Evolutionary conservation across 2,888 invertebrate genomes (phyloP), one percentile per base, ranked within the genome.

Genomic region (Thymelicus sylvestris): DNA sequence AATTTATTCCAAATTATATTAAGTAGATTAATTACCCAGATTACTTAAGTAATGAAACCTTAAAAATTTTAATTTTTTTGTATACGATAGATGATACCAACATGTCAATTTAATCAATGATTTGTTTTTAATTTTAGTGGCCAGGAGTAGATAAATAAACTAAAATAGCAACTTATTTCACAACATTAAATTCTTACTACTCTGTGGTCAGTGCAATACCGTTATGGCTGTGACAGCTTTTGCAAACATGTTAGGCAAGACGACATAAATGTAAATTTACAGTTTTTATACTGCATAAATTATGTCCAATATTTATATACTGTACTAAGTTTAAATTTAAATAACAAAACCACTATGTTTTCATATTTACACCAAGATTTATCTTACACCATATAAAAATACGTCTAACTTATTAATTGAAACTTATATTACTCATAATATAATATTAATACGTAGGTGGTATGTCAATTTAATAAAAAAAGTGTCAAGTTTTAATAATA

Each of bases 181-280:
- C 63, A 55, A 68, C 63, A 41, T 69, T 64, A 52, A 52, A 52
- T 52, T 52, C 50, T 52, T 52, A 7, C 19, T 1, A 3, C 15
- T 69, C 64, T 50, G 64, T 50, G 69, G 69, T 24, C 69, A 64
- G 69, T 64, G 64, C 64, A 55, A 64, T 69, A 69, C 69, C 69
- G 69, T 69, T 69, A 69, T n/a, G 12, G 59, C 15, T 69, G 64
- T 69, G 64, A 69, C 69, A 63, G 69, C 69, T 69, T 69, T 69
- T 64, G 69, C 64, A 69, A 64, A 69, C 69, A 59, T 69, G 69
- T 69, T 69, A 69, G 64, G 41, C 64, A 59, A 64, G 64, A 64
- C 48, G 57, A 69, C 59, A 59, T 59, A 59, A 64, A 64, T 64
- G 64, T 64, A 50, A 57, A 59, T 69, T 50, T 69, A 69, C 64